Evolutionary conservation across 2,888 invertebrate genomes (phyloP), one percentile per base, ranked within the genome.

Genomic region (Amblyjoppa proteus): DNA sequence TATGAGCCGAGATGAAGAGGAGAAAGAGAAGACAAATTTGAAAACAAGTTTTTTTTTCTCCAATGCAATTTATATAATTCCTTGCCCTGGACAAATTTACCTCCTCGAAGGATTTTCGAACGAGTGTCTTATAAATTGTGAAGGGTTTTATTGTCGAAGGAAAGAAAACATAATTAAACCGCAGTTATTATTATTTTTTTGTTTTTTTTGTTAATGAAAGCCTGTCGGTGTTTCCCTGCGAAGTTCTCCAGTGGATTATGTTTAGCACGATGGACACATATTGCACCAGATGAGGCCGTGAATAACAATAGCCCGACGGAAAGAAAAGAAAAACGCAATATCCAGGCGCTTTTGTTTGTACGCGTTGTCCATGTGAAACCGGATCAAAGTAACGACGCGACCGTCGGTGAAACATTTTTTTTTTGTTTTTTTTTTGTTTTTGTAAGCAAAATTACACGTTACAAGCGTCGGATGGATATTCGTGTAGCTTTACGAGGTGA

Each of bases 31-130:
- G 75, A 75, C 49, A 53, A 70, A 79, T 75, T 41, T 25, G 69
- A 34, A 74, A 79, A 69, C 83, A 68, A 75, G 61, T 20, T 58
- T 69, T 73, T 73, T 61, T 73, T 53, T 49, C 74, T 64, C 58
- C 74, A 58, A 71, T 76, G 56, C 25, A 16, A 28, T 76, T 66
- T 41, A 11, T 82, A 58, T 31, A 31, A 69, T 69, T 69, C 61
- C 51, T 34, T 49, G n/a, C 61, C 66, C n/a, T 28, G 41, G 74
- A 74, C 68, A 74, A 74, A 71, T 78, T 74, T 51, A 49, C 49
- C 34, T 51, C 34, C 78, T 53, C 51, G 73, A 73, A 58, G 73
- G 66, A 53, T 66, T 34, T 41, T 5, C 49, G 25, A 71, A 38
- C 49, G 11, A 41, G n/a, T 25, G 45, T 81, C 11, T 58, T 58